Conservation (phyloP, 2,888 invertebrate genomes). For the Agrotis ipsilon region DNA sequence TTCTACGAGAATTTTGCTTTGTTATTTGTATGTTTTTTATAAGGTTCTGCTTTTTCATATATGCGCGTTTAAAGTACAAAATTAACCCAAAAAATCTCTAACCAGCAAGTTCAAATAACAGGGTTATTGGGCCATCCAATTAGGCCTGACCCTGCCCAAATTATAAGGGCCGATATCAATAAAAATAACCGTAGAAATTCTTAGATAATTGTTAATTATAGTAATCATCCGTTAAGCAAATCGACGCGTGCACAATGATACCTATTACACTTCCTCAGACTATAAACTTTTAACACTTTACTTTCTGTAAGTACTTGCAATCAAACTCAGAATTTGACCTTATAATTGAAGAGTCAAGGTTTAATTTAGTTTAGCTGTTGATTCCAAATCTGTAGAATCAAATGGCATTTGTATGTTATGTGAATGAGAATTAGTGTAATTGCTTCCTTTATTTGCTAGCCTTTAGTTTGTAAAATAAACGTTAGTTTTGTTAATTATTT, state of each 20-base stretch:
- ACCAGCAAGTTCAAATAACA: neutral
- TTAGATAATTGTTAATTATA: constrained; percentile 45
- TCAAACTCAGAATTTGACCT: constrained; percentile 20
- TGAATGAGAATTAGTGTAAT: constrained; percentile 73
- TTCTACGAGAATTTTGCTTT: no score
- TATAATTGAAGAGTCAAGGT: constrained; percentile 30
- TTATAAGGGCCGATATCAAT: constrained; percentile 41
- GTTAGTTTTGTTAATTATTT: no score
- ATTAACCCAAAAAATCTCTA: neutral
- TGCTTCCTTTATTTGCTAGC: constrained; percentile 65
- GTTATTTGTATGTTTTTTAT: no score
- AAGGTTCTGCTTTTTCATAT: neutral
- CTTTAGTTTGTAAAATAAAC: no score
- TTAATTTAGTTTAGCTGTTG: constrained; percentile 1
- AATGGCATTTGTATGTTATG: constrained; percentile 66
- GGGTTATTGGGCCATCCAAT: constrained; percentile 21
- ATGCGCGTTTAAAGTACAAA: neutral
- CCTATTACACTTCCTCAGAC: constrained; percentile 58
- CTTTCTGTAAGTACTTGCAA: constrained; percentile 37
- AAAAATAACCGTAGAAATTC: constrained; percentile 28
- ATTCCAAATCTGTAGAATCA: constrained; percentile 56
- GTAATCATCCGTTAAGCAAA: constrained; percentile 61
- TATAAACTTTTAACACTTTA: constrained; percentile 67
- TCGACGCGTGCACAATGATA: constrained; percentile 67
- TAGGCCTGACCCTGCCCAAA: constrained; percentile 15